These are phyloP conservation scores for Eretmochelys imbricata DNA, from an alignment of 2,113 vertebrate genomes.

Conservation along the genomic window DNA sequence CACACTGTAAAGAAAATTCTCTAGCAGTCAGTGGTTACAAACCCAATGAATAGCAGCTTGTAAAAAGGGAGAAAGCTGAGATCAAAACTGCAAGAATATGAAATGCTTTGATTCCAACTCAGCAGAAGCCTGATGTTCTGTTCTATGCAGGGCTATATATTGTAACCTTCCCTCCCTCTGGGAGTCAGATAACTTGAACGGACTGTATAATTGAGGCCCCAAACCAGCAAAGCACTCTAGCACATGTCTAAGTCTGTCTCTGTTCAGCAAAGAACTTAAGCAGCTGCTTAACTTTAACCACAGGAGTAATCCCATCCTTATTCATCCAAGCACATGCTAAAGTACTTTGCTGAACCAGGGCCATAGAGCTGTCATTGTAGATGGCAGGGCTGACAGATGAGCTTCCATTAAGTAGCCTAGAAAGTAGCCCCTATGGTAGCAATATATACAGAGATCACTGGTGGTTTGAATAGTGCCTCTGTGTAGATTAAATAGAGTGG, in stretches of 20 bases:
- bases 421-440: background rate
- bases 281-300: background rate
- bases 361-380: fast-evolving
- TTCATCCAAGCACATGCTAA: background rate
- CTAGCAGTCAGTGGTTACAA: background rate
- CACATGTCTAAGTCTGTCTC: background rate
- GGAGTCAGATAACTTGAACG: background rate
- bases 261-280: background rate
- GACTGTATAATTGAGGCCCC: background rate
- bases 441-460: no score
- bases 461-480: background rate
- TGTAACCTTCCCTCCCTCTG: background rate
- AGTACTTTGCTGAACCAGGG: background rate
- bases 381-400: background rate
- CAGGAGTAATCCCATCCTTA: fast-evolving
- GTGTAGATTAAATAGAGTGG: background rate
- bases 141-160: background rate
- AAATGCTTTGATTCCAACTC: background rate
- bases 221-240: fast-evolving
- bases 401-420: background rate
- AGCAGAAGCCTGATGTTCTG: background rate
- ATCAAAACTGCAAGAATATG: background rate
- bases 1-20: background rate
- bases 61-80: background rate
- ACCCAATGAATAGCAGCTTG: background rate